Evolutionary conservation across 2,888 invertebrate species (phyloP).

Genomic region (Uloborus plumipes): DNA sequence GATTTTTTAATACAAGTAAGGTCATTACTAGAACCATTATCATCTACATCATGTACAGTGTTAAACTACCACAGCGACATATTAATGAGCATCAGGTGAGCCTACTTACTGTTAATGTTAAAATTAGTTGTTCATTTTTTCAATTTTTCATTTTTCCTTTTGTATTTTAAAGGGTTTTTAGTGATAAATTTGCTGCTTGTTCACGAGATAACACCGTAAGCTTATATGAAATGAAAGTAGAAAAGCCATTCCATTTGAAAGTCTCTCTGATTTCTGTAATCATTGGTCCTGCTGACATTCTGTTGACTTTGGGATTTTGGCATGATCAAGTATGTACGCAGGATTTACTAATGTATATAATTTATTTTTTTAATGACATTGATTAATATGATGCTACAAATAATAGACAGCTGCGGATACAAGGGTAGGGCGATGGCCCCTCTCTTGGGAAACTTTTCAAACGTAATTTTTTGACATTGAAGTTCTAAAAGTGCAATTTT

Average conservation of each 20-base stretch:
- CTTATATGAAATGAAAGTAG: conserved; percentile 24
- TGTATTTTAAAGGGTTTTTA: conserved; percentile 33
- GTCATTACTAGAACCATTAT: conserved; percentile 25
- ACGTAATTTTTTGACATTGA: too few relatives aligned
- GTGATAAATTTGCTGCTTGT: conserved; percentile 17
- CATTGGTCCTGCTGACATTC: conserved; percentile 29
- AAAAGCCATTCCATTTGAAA: conserved; percentile 19
- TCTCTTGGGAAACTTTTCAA: too few relatives aligned
- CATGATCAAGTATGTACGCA: conserved; percentile 32
- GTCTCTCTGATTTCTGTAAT: conserved; percentile 9
- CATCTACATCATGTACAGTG: not conserved
- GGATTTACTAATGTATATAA: not conserved
- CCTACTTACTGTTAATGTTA: not conserved
- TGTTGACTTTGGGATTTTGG: conserved; percentile 31
- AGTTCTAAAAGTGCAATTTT: too few relatives aligned
- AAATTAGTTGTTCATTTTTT: not conserved
- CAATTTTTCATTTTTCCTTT: not conserved
- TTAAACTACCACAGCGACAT: not conserved
- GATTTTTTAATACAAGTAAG: conserved; percentile 28
- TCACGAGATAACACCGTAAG: conserved; percentile 36
- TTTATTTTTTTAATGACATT: not conserved
- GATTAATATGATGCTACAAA: not conserved
- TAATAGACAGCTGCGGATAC: too few relatives aligned
- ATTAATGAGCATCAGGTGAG: not conserved
- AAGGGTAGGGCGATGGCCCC: too few relatives aligned